Evolutionary conservation across 2,797 vertebrate species (phyloP).

Genomic region (Avahi laniger): DNA sequence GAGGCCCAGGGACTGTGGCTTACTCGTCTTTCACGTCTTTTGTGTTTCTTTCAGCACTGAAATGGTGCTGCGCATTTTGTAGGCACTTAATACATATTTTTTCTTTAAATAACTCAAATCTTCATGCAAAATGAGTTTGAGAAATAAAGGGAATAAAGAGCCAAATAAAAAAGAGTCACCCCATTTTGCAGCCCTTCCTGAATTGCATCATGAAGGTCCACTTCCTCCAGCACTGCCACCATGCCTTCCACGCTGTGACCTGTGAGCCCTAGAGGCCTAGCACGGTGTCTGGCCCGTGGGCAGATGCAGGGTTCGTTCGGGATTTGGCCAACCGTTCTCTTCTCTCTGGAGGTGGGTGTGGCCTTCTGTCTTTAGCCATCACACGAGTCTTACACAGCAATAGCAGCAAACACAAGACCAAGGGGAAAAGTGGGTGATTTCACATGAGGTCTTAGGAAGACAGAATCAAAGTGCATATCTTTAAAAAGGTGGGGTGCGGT

Average conservation of each 20-base stretch:
- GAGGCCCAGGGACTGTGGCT: background rate
- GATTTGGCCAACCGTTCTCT: background rate
- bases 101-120: background rate
- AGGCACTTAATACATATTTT: background rate
- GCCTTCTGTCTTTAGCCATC: background rate
- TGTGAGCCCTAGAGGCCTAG: background rate
- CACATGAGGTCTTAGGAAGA: background rate
- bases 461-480: background rate
- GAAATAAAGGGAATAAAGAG: background rate
- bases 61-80: background rate
- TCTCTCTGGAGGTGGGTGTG: background rate
- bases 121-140: background rate
- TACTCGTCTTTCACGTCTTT: background rate
- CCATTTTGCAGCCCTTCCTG: background rate
- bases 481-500: fast-evolving
- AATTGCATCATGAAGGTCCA: background rate
- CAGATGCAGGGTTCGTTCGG: background rate
- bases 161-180: background rate
- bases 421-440: background rate
- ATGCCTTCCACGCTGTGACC: background rate
- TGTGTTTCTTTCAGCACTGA: background rate
- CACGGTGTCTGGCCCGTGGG: background rate
- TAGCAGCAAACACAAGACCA: background rate
- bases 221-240: background rate
- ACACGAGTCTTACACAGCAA: background rate